Base-by-base conservation (phyloP, 2,888 invertebrate species). In the Lymantria monacha region DNA sequence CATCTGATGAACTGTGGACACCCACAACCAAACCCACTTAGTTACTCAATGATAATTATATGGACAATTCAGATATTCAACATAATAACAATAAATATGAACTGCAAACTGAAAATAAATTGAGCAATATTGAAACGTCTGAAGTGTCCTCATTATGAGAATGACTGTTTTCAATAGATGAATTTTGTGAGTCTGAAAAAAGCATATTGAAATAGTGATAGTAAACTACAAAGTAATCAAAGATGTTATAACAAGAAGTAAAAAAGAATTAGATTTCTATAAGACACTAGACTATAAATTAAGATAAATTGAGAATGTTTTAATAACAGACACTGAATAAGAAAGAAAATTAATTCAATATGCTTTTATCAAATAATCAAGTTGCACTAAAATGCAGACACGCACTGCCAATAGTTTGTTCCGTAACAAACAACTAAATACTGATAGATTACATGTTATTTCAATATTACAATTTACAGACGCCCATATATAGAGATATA, bases 331-430 rank as follows among this genome's bases (percentile, higher is more conserved):
- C 51, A 61, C 55, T 58, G 59, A 61, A 54, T 55, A 59, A 64
- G 43, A 47, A 53, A 59, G 49, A 54, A 66, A 78, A 73, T 84
- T 83, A 88, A 70, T 85, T 88, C 90, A 90, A 91, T 91, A 91
- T 90, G 91, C 91, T 90, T 88, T 74, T 55, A 69, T 63, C 60
- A 74, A 42, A 59, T 54, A 61, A 50, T 74, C 85, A 85, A 89
- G 78, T 91, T 92, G 92, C 92, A 91, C 92, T 91, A 92, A 91
- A 87, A 92, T 92, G 92, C 92, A 92, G 91, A 92, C 92, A 92
- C 91, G 87, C 87, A 91, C 88, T 90, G 90, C 90, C 87, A 87
- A 86, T 83, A 66, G 73, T 74, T 81, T 77, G 74, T 81, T 77
- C 69, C 61, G 61, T 63, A 69, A 72, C 68, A 72, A 80, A 76